These are phyloP conservation scores for Cepphus grylle DNA, from an alignment of 2,113 vertebrate genomes.

Conservation along the genomic window DNA sequence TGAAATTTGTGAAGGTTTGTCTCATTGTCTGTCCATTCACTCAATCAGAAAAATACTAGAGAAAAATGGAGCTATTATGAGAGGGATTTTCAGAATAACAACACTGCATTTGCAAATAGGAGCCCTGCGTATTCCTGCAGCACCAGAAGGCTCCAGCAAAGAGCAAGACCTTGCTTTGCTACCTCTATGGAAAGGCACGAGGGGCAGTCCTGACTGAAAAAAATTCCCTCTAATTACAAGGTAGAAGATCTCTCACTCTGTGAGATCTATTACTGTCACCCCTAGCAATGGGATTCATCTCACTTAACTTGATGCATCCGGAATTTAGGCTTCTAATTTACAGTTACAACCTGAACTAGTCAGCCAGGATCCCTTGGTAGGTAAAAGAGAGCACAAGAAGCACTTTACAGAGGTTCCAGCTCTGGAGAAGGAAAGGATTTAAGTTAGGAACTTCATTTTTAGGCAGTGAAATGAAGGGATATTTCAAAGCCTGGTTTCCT, in stretches of 20 bases:
- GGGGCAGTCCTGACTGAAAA: background rate
- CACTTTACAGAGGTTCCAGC: background rate
- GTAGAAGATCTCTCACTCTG: background rate
- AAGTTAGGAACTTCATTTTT: background rate
- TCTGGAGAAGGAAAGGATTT: background rate
- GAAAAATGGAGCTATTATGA: background rate
- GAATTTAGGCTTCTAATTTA: constrained; percentile 6
- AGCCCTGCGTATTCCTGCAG: background rate
- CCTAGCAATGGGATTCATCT: background rate
- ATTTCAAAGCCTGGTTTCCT: background rate
- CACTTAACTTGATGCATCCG: background rate
- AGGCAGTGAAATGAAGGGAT: background rate
- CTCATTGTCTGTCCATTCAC: background rate
- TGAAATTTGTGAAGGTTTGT: background rate
- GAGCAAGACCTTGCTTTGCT: background rate
- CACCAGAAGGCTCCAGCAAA: background rate
- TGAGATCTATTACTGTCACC: background rate
- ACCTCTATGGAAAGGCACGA: background rate
- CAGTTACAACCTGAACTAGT: background rate
- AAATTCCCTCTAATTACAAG: constrained; percentile 18
- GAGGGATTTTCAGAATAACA: background rate
- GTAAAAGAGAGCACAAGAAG: background rate
- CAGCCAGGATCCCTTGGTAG: background rate
- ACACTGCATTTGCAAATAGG: background rate
- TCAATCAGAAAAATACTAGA: background rate